Base-by-base conservation (phyloP, 2,797 vertebrate genomes). In the Diceros bicornis region DNA sequence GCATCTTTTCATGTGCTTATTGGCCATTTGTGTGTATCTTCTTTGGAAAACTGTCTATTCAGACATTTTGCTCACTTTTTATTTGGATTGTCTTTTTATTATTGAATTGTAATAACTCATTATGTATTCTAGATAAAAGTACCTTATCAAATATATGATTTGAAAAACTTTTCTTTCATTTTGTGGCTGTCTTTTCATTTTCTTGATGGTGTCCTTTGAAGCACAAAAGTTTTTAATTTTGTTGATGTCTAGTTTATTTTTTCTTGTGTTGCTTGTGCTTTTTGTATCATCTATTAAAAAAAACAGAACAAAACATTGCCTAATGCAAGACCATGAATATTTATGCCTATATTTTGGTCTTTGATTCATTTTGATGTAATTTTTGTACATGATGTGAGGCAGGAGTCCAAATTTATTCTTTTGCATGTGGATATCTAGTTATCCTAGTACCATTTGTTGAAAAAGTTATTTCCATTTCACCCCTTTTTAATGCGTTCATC, bases 341-440 rank as follows among this genome's bases (percentile, higher is more conserved):
- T 74, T 69, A 92, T 32, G 16, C 25, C 13, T 77, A n/a, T 32
- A 77, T 62, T 84, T 94, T 86, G 23, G 13, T 34, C 9, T 93
- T 91, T 93, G 55, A 74, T 91, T 8, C 2, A 83, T 87, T 47
- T 91, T 44, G 41, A 81, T 93, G 20, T 81, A 84, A 55, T n/a
- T 83, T 86, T 90, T 86, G 1, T 18, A 83, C 64, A 34, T 32
- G 37, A 29, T 78, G 1, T 77, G 32, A 90, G 16, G 50, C 68
- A 75, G 44, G 23, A 94, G 62, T 78, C 6, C 44, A 82, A 3
- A 66, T 90, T 75, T 94, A 44, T 84, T 82, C 16, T 87, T 89
- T 9, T 77, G 44, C 2, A 1, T 91, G 13, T 85, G 29, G 18
- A 37, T 89, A 74, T 81, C 25, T 85, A 87, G 41, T 68, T 81